These are phyloP conservation scores for Psophia crepitans DNA, from an alignment of 2,113 vertebrate species.

Conservation along the genomic window DNA sequence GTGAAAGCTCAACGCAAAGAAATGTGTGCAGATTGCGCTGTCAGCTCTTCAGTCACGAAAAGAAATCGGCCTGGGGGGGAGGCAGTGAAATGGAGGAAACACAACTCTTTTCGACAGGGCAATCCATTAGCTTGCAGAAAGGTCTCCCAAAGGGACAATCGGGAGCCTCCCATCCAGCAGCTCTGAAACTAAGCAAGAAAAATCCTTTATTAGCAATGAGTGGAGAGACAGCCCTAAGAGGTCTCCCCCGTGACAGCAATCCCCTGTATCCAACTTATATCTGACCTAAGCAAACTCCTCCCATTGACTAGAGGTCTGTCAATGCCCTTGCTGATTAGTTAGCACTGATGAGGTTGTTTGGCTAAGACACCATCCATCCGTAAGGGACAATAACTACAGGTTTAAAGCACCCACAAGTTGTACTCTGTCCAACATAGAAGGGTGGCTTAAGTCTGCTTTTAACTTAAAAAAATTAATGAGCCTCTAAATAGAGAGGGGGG, in stretches of 20 bases:
- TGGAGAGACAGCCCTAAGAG: neutral
- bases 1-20: neutral
- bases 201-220: neutral
- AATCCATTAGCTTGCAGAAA: neutral
- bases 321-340: neutral
- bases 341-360: accelerated
- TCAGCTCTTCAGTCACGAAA: neutral
- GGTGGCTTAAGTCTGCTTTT: neutral
- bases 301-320: neutral
- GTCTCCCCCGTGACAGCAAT: neutral
- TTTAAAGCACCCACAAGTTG: neutral
- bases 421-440: neutral
- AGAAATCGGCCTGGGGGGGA: neutral
- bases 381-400: neutral
- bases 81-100: neutral
- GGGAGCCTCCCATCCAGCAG: neutral
- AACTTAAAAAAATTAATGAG: neutral
- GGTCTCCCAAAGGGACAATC: neutral
- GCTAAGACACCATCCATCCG: too few relatives aligned
- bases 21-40: neutral
- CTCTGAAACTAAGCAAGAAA: neutral
- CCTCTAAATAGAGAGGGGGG: neutral
- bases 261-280: neutral
- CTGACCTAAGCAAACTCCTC: neutral
- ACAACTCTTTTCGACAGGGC: neutral